Percentiles rank a stretch among this genome's conserved stretches.
Conservation (phyloP, 2,113 vertebrate genomes). For the Sinosuthora webbiana region DNA sequence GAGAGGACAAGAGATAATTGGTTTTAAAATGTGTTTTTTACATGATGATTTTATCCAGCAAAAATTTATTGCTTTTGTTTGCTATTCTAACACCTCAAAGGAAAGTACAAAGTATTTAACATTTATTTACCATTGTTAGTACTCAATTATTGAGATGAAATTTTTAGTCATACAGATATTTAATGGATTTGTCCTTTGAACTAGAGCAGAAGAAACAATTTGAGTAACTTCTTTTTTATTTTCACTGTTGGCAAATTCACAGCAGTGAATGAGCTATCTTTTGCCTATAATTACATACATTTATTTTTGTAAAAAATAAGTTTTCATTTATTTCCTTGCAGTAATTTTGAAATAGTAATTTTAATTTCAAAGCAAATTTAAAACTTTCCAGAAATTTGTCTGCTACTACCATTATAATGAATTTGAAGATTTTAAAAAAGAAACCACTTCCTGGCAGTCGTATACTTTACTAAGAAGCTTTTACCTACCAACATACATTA, state of each 20-base stretch:
- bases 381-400: neutral
- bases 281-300: neutral
- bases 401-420: neutral
- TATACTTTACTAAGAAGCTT: neutral
- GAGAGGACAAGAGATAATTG: neutral
- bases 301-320: neutral
- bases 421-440: neutral
- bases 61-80: neutral
- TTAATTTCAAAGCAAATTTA: slow-evolving; percentile 1
- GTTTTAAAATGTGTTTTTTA: neutral
- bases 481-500: neutral
- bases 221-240: neutral
- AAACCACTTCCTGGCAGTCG: neutral
- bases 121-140: neutral
- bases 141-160: neutral
- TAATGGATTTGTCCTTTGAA: neutral
- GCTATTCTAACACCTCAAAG: neutral
- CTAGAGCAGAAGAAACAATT: neutral
- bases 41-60: neutral
- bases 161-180: neutral
- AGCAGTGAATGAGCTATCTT: neutral
- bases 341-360: neutral
- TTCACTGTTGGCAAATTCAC: neutral
- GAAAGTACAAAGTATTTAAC: neutral
- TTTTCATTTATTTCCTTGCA: neutral